Percentiles rank a stretch among this genome's conserved stretches.
Conservation (phyloP, 2,797 vertebrate species). For the Graptemys geographica region DNA sequence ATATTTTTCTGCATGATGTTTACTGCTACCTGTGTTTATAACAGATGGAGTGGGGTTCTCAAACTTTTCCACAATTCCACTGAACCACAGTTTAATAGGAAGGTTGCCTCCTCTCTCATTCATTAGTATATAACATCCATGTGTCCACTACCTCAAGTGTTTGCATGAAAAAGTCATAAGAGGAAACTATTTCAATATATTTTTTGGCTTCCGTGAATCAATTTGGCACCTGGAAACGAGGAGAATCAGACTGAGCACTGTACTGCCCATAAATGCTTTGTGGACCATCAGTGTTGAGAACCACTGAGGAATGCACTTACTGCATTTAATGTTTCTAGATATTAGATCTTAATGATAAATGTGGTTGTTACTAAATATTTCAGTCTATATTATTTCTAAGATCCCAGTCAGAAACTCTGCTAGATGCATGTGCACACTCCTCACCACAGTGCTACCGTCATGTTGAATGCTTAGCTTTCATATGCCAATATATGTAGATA, state of each 20-base stretch:
- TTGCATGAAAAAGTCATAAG: neutral
- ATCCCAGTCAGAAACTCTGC: neutral
- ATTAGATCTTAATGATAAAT: neutral
- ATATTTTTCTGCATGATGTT: neutral
- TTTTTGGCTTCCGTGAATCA: neutral
- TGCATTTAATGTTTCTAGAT: neutral
- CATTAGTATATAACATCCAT: neutral
- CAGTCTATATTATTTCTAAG: neutral
- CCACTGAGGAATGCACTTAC: neutral
- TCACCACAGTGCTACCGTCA: neutral
- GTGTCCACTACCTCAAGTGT: accelerated
- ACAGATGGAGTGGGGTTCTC: neutral
- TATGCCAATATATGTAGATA: conserved; percentile 13
- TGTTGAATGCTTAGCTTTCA: neutral
- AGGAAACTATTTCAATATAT: neutral
- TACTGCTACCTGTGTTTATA: neutral
- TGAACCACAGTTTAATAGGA: neutral
- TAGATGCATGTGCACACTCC: accelerated
- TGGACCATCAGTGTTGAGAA: neutral
- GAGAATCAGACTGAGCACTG: neutral
- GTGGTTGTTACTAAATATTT: neutral
- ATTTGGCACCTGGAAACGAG: neutral
- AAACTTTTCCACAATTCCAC: neutral
- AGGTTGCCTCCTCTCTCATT: neutral
- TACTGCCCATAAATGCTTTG: neutral